Conservation (phyloP, 2,888 invertebrate species). For the Lithophane semibrunnea region DNA sequence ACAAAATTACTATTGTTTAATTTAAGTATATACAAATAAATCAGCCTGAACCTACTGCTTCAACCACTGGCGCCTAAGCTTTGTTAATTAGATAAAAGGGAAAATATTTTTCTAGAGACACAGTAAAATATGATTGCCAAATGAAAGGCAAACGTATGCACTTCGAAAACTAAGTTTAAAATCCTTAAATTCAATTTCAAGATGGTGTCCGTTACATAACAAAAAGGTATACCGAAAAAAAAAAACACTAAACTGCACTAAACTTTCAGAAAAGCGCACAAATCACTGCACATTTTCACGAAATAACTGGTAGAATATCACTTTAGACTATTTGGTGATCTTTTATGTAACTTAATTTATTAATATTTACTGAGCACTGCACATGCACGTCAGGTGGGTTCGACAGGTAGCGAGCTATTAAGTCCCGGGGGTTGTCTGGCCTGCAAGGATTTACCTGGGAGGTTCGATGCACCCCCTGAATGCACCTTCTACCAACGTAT, state of each 20-base stretch:
- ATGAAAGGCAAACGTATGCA: background rate
- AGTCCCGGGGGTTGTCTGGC: constrained; percentile 8
- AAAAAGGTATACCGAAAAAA: constrained; percentile 3
- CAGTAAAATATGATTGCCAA: background rate
- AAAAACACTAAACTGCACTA: background rate
- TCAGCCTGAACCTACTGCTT: background rate
- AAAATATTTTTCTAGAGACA: background rate
- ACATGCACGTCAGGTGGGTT: constrained; percentile 52
- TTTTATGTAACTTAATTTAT: background rate
- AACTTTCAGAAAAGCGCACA: constrained; percentile 8
- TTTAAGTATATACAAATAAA: background rate
- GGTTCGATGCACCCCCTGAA: constrained; percentile 46
- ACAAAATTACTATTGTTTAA: background rate
- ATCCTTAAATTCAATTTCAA: constrained; percentile 15
- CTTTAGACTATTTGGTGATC: background rate
- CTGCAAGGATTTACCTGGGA: constrained; percentile 37
- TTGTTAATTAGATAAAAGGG: background rate
- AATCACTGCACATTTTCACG: constrained; percentile 21
- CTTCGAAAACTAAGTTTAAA: constrained; percentile 12
- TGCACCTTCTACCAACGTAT: constrained; percentile 50
- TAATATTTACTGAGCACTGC: constrained; percentile 10
- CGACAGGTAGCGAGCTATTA: constrained; percentile 47
- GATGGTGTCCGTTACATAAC: constrained; percentile 6
- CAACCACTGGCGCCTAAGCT: background rate
- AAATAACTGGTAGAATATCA: background rate